Conservation (phyloP, 2,113 vertebrate genomes). For the Hippocampus abdominalis region DNA sequence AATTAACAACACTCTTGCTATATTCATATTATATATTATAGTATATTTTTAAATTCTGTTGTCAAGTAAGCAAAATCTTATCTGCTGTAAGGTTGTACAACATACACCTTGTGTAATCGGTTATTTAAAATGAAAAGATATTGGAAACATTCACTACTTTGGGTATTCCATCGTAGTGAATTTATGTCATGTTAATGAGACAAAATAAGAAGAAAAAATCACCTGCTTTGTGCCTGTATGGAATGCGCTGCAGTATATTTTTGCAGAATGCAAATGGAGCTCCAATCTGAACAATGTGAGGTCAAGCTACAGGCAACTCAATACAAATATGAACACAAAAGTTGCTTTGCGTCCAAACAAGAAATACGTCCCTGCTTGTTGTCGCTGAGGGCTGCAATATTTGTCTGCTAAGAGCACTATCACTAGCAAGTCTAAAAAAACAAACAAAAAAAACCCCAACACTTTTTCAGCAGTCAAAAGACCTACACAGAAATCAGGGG, state of each 20-base stretch:
- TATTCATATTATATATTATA: too few species aligned
- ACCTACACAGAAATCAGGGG: not conserved
- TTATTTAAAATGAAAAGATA: not conserved
- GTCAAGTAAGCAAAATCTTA: too few species aligned
- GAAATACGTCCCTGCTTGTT: not conserved
- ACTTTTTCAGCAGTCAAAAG: not conserved
- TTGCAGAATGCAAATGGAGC: not conserved
- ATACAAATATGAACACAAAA: conserved; percentile 4
- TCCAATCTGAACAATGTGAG: not conserved
- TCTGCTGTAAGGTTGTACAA: too few species aligned
- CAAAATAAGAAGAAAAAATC: not conserved
- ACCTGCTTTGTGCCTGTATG: not conserved
- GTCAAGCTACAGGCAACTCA: not conserved
- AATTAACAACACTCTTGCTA: too few species aligned
- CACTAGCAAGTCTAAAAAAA: not conserved
- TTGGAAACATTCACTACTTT: not conserved
- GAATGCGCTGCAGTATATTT: not conserved
- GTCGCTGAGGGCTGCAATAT: not conserved
- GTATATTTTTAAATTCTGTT: too few species aligned
- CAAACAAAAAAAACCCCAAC: too few species aligned
- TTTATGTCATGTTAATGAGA: not conserved
- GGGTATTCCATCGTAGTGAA: not conserved
- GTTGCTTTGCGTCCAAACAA: not conserved
- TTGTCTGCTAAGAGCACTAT: not conserved
- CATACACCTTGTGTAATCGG: too few species aligned